These are phyloP conservation scores for Tympanuchus pallidicinctus DNA, from an alignment of 2,113 vertebrate species.

Conservation along the genomic window DNA sequence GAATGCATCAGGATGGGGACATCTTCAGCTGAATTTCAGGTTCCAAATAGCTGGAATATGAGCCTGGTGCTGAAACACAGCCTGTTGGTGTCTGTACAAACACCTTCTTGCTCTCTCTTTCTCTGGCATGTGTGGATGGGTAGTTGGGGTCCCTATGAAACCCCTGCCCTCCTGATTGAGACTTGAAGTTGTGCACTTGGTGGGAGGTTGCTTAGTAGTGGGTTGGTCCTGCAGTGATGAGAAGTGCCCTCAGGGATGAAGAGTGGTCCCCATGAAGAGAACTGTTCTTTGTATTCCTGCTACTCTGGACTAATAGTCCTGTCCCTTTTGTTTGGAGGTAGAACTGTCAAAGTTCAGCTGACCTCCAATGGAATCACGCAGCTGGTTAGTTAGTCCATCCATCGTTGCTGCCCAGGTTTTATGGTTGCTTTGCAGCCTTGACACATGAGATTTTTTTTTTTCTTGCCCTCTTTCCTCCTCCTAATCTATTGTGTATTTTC, in stretches of 20 bases:
- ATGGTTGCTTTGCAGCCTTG: neutral
- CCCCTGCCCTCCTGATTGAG: neutral
- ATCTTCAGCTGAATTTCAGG: neutral
- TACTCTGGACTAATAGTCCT: neutral
- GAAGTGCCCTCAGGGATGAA: neutral
- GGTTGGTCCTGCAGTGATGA: neutral
- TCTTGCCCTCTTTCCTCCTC: neutral
- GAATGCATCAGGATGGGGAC: neutral
- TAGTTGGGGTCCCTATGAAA: neutral
- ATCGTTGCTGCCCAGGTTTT: neutral
- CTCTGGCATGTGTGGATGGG: neutral
- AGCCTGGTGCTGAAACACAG: neutral
- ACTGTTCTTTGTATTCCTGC: neutral
- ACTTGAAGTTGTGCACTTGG: neutral
- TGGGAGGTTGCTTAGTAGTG: neutral
- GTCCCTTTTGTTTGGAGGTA: neutral
- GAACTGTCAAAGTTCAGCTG: rapidly evolving
- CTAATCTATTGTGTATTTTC: neutral
- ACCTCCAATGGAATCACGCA: rapidly evolving
- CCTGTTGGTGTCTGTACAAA: neutral
- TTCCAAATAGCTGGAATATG: neutral
- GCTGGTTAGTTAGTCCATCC: neutral
- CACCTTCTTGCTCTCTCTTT: neutral
- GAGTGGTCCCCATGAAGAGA: neutral
- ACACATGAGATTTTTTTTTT: neutral